Conservation (phyloP, 2,113 vertebrate genomes). For the Perognathus longimembris region DNA sequence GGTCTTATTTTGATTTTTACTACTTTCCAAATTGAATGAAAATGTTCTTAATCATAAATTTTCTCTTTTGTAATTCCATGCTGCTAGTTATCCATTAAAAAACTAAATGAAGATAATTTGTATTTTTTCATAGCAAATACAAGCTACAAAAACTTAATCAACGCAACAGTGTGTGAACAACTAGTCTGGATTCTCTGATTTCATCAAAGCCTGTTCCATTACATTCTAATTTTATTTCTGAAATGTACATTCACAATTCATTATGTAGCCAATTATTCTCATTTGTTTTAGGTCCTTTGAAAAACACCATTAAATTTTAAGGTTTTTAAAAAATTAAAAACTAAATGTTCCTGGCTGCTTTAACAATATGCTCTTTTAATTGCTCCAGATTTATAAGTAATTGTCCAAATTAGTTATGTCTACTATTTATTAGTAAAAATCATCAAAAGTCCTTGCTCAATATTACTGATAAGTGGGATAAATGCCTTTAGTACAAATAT, state of each 20-base stretch:
- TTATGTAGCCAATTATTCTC: neutral
- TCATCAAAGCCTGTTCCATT: neutral
- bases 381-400: neutral
- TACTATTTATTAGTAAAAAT: neutral
- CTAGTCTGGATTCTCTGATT: neutral
- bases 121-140: neutral
- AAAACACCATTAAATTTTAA: neutral
- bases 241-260: neutral
- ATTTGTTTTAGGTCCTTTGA: neutral
- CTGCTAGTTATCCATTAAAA: neutral
- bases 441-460: neutral
- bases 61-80: neutral
- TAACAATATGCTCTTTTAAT: neutral
- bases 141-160: neutral
- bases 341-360: neutral
- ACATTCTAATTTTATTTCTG: neutral
- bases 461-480: neutral
- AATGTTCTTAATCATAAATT: neutral
- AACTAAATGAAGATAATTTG: neutral
- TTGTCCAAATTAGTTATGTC: neutral
- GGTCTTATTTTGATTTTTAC: conserved; percentile 29
- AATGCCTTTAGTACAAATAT: neutral
- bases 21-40: conserved; percentile 18
- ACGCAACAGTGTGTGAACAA: neutral
- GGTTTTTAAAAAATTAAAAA: neutral